Evolutionary conservation across 2,888 invertebrate species (phyloP).

Genomic region (Antheraea yamamai): DNA sequence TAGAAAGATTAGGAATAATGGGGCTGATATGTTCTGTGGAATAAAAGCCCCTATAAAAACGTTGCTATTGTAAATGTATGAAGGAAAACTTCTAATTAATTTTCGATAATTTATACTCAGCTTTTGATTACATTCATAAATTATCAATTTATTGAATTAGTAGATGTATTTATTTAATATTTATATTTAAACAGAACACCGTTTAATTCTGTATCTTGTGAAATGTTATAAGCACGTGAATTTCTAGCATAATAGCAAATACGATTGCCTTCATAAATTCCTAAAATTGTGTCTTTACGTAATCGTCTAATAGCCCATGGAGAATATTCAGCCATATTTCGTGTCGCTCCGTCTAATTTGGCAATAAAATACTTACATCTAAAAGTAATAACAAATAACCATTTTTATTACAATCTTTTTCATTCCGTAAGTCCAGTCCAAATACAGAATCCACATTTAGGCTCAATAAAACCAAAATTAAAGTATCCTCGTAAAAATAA

Average conservation of each 20-base stretch:
- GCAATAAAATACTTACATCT: background rate
- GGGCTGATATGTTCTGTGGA: no score
- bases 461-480: background rate
- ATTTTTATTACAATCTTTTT: background rate
- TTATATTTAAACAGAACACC: background rate
- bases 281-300: background rate
- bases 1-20: no score
- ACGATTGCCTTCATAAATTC: background rate
- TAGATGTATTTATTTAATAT: no score
- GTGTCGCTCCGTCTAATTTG: background rate
- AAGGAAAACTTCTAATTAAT: no score
- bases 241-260: background rate
- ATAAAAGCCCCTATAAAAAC: no score
- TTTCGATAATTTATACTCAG: no score
- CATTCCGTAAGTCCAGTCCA: background rate
- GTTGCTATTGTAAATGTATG: no score
- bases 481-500: slow-evolving; percentile 2
- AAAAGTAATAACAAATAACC: background rate
- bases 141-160: no score
- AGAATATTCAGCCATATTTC: background rate
- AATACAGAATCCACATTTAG: background rate
- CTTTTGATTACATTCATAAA: no score
- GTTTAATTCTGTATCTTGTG: background rate
- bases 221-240: background rate
- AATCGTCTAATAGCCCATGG: background rate